phyloP scores from a whole-genome alignment of 1,140 invertebrate species.

The Bicyclus anynana region DNA sequence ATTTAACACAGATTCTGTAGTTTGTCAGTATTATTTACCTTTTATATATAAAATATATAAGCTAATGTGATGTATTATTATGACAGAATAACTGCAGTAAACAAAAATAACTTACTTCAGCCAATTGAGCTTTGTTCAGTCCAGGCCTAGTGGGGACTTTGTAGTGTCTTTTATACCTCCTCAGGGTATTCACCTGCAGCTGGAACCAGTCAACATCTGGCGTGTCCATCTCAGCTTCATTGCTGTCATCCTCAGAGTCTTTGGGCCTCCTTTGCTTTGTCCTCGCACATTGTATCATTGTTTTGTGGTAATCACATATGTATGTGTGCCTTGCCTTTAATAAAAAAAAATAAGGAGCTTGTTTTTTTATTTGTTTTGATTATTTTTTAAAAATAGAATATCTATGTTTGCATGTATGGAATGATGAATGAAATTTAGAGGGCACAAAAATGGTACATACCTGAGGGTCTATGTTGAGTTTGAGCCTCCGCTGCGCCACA shows the following conservation, averaged over 20 bases:
- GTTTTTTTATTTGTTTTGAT: neutral
- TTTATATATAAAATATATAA: too few species aligned
- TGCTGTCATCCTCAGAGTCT: constrained; percentile 95
- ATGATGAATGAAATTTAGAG: constrained; percentile 23
- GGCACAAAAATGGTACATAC: constrained; percentile 63
- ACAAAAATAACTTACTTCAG: constrained; percentile 88
- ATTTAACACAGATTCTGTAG: too few species aligned
- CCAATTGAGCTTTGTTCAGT: constrained; percentile 95
- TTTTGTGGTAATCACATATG: constrained; percentile 98
- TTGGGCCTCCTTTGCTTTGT: constrained; percentile 89
- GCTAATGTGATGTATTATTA: neutral
- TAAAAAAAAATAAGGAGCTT: constrained; percentile 2
- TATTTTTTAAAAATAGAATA: neutral
- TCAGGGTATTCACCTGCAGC: constrained; percentile 93
- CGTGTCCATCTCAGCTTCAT: constrained; percentile 90
- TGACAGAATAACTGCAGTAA: neutral
- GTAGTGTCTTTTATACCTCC: constrained; percentile 95
- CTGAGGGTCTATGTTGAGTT: constrained; percentile 90
- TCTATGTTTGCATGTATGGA: neutral
- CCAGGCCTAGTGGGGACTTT: constrained; percentile 94
- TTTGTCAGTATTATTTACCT: too few species aligned
- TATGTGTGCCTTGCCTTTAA: constrained; percentile 94
- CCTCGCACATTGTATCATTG: constrained; percentile 94
- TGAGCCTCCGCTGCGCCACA: constrained; percentile 93
- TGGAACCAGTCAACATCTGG: constrained; percentile 96